These are phyloP conservation scores for Rhinatrema bivittatum DNA, from an alignment of 2,797 vertebrate genomes.

Conservation along the genomic window DNA sequence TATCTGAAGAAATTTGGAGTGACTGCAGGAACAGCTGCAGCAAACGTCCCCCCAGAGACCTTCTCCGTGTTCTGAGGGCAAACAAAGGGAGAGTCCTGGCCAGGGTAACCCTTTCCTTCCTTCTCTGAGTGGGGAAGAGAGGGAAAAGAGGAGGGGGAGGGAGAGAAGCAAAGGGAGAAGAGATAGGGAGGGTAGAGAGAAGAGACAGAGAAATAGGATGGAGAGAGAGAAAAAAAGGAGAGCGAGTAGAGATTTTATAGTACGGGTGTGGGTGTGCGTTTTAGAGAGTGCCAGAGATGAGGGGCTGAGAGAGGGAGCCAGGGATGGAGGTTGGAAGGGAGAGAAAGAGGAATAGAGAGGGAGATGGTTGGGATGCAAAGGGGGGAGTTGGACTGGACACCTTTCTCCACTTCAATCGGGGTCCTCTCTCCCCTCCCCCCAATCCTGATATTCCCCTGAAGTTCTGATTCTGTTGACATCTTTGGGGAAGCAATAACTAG, in stretches of 20 bases:
- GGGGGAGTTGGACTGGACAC: no score
- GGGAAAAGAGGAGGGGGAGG: rapidly evolving
- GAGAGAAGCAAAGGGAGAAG: no score
- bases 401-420: no score
- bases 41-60: conserved; percentile 21
- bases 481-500: no score
- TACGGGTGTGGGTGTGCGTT: background rate
- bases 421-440: no score
- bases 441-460: no score
- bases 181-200: no score
- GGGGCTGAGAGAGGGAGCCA: background rate
- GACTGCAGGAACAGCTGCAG: conserved; percentile 45
- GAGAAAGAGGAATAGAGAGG: background rate
- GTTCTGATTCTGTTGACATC: no score
- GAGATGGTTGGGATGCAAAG: background rate
- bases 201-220: no score
- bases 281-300: background rate
- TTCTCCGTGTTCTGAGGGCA: background rate
- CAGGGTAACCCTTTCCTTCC: conserved; percentile 9
- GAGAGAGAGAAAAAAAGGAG: background rate
- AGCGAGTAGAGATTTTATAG: background rate
- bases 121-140: background rate
- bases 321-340: background rate
- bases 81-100: conserved; percentile 11
- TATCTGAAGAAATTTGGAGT: conserved; percentile 52